phyloP scores from a whole-genome alignment of 1,140 invertebrate species.

The Stegodyphus mimosarum region DNA sequence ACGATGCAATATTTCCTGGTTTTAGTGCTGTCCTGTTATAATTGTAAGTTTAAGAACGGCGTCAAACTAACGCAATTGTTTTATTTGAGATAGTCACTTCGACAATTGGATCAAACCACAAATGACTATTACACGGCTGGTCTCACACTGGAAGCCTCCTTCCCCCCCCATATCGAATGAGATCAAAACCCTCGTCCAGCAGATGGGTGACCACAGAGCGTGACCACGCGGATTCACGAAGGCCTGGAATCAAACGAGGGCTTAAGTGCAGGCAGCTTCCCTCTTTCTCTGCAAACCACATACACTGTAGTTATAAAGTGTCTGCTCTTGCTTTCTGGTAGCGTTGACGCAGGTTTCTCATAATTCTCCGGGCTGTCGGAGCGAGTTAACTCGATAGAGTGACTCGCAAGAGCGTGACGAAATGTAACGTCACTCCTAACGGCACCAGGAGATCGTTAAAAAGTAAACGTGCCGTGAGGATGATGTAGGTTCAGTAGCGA shows the following conservation, averaged over 20 bases:
- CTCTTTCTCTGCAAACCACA: background rate
- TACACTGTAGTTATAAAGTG: constrained; percentile 7
- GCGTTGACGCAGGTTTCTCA: constrained; percentile 29
- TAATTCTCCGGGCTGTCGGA: constrained; percentile 36
- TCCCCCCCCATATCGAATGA: no score
- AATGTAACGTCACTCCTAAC: constrained; percentile 41
- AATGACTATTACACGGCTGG: constrained; percentile 55
- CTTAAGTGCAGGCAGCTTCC: background rate
- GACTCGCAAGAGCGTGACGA: constrained; percentile 30
- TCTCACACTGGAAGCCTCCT: background rate
- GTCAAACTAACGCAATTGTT: no score
- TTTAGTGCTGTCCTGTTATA: no score
- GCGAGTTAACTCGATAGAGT: constrained; percentile 42
- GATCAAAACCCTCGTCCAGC: constrained; percentile 29
- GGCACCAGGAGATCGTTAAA: constrained; percentile 26
- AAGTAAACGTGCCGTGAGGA: background rate
- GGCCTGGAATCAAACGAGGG: background rate
- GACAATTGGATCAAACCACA: constrained; percentile 6
- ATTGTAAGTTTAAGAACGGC: no score
- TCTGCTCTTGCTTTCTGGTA: constrained; percentile 10
- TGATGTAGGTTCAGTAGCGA: background rate
- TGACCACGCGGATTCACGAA: constrained; percentile 24
- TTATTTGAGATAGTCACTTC: no score
- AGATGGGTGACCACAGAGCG: constrained; percentile 35
- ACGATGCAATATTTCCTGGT: no score